These are phyloP conservation scores for Cynocephalus volans DNA, from an alignment of 2,113 vertebrate genomes.

Conservation along the genomic window DNA sequence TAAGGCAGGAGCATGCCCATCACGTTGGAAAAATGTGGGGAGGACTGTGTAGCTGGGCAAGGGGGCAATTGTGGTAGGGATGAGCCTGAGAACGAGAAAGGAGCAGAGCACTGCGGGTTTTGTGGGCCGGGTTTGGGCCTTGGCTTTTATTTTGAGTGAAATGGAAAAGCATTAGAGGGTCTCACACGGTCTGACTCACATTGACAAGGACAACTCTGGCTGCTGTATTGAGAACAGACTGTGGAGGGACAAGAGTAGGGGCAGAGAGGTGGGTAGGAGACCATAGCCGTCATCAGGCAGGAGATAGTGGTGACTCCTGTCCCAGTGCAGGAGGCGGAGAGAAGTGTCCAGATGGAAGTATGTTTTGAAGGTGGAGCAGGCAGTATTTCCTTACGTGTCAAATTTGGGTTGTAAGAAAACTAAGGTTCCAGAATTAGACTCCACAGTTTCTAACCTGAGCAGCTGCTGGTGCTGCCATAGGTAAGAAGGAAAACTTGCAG, in stretches of 20 bases:
- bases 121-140: neutral
- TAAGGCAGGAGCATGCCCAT: neutral
- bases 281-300: neutral
- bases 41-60: neutral
- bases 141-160: neutral
- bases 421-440: neutral
- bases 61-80: neutral
- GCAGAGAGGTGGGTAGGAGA: neutral
- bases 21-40: neutral
- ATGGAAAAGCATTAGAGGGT: neutral
- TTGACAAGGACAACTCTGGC: neutral
- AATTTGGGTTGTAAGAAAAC: neutral
- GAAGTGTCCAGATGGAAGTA: neutral
- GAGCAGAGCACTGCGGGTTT: fast-evolving
- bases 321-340: neutral
- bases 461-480: too few relatives aligned
- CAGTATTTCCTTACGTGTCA: neutral
- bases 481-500: neutral
- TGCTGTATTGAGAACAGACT: neutral
- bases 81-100: neutral
- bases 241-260: neutral
- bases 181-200: neutral
- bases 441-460: neutral
- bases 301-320: neutral
- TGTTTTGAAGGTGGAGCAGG: neutral